Percentiles rank a stretch among this genome's conserved stretches.
These are phyloP conservation scores for Anhinga rufa DNA, from an alignment of 2,113 vertebrate species.

Conservation along the genomic window DNA sequence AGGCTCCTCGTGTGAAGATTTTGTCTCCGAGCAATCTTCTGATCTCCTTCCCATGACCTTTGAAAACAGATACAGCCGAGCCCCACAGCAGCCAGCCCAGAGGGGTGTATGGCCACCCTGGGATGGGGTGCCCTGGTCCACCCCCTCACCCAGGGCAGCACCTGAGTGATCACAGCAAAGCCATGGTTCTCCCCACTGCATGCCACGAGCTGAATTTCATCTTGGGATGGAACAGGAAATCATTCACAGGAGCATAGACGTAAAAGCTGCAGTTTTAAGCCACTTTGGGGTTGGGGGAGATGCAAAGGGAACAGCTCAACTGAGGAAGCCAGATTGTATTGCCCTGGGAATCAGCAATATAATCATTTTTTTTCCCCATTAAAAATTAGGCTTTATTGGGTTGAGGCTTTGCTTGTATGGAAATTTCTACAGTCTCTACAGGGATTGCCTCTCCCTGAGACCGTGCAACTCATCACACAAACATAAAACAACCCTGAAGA, in stretches of 20 bases:
- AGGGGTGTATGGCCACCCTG: accelerated
- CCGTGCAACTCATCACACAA: not conserved
- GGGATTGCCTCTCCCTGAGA: not conserved
- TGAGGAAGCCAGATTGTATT: accelerated
- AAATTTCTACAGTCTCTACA: not conserved
- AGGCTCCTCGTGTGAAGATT: not conserved
- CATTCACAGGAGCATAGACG: not conserved
- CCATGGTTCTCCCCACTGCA: not conserved
- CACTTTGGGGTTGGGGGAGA: not conserved
- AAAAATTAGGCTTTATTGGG: not conserved
- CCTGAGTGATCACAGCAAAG: not conserved
- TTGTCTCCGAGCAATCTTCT: not conserved
- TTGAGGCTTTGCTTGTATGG: not conserved
- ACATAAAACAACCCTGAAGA: too few species aligned
- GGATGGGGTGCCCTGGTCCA: not conserved
- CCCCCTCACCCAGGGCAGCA: not conserved
- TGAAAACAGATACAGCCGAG: accelerated
- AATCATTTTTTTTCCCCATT: accelerated
- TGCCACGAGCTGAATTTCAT: not conserved
- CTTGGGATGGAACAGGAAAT: not conserved
- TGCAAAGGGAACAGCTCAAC: accelerated
- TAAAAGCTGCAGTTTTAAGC: not conserved
- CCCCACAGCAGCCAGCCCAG: accelerated
- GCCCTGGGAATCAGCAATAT: not conserved
- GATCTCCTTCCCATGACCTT: not conserved